These are phyloP conservation scores for Cordylochernes scorpioides DNA, from an alignment of 2,888 invertebrate species.

Conservation along the genomic window DNA sequence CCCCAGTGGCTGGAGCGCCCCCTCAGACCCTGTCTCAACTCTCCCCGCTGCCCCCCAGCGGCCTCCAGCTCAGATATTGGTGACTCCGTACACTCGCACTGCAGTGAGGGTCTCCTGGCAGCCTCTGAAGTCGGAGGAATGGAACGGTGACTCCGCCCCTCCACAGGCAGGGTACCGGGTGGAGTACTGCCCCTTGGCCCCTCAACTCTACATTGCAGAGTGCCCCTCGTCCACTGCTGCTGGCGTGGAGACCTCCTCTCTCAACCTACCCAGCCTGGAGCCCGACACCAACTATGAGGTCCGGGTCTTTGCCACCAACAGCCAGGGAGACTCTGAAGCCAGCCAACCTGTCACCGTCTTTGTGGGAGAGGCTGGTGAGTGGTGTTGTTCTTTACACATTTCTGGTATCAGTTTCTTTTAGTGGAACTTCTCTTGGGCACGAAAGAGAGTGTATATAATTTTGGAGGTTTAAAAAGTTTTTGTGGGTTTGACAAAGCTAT, in stretches of 20 bases:
- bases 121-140: conserved; percentile 33
- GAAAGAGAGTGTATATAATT: no score
- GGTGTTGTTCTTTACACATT: no score
- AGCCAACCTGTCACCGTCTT: conserved; percentile 75
- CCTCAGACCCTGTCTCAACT: conserved; percentile 60
- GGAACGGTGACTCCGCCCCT: conserved; percentile 64
- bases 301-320: conserved; percentile 66
- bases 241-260: conserved; percentile 11
- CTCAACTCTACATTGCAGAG: conserved; percentile 20
- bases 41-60: conserved; percentile 67
- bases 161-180: conserved; percentile 76
- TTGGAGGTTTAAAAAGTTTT: no score
- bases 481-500: no score
- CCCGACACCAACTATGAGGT: conserved; percentile 82
- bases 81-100: conserved; percentile 75
- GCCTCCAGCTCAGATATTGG: conserved; percentile 49
- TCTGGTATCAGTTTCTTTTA: no score
- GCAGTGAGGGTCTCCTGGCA: conserved; percentile 86
- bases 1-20: conserved; percentile 64
- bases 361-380: conserved; percentile 77
- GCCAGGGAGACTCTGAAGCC: conserved; percentile 64
- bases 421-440: no score
- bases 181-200: conserved; percentile 58
- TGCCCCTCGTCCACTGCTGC: conserved; percentile 14
- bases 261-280: conserved; percentile 34